Evolutionary conservation across 2,797 vertebrate species (phyloP).

Genomic region (Spheniscus humboldti): DNA sequence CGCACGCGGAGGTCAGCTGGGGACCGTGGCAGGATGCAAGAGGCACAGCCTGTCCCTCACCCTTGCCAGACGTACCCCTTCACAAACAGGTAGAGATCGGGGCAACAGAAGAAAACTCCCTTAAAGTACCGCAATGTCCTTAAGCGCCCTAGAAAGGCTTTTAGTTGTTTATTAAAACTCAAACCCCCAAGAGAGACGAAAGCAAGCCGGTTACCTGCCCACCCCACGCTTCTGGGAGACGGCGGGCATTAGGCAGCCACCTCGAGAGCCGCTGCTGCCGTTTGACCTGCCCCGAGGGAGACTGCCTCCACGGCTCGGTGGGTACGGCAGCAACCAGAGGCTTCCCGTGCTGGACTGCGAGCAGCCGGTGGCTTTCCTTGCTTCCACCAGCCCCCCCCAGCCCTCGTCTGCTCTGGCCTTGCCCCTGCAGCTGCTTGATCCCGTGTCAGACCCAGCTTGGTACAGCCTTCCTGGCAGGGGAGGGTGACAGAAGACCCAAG

Average conservation of each 20-base stretch:
- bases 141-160: not conserved
- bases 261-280: not conserved
- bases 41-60: not conserved
- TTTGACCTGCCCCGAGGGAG: not conserved
- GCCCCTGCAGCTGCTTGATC: not conserved
- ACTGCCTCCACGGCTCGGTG: fast-evolving
- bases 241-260: not conserved
- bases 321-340: not conserved
- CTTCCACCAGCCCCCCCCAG: not conserved
- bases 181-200: not conserved
- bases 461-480: not conserved
- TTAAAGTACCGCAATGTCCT: not conserved
- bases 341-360: not conserved
- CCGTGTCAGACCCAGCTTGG: not conserved
- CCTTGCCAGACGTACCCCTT: not conserved
- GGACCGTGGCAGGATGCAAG: fast-evolving
- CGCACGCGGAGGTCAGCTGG: not conserved
- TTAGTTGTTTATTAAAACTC: not conserved
- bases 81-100: not conserved
- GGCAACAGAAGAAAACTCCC: not conserved
- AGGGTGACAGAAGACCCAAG: not conserved
- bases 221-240: not conserved
- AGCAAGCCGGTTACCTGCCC: no score
- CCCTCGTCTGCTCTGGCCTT: not conserved
- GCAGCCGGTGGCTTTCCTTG: not conserved